phyloP scores from a whole-genome alignment of 2,797 vertebrate genomes.

The Rhinella marina region DNA sequence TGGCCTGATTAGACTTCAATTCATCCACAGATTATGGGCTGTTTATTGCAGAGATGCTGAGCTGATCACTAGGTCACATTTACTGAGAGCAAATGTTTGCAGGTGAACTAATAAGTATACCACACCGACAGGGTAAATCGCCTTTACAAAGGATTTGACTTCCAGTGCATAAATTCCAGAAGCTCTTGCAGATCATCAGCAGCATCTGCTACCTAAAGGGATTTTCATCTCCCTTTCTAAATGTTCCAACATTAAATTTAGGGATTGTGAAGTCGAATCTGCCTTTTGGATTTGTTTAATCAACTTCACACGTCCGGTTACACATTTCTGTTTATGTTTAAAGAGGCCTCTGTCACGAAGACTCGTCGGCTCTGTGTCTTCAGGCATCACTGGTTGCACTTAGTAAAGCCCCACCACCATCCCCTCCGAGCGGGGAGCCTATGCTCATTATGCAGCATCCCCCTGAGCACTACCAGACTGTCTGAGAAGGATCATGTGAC shows the following conservation, averaged over 20 bases:
- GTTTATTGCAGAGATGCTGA: slow-evolving; percentile 83
- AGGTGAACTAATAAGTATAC: slow-evolving; percentile 80
- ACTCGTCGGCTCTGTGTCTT: neutral
- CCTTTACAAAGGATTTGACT: slow-evolving; percentile 81
- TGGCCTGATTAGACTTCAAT: slow-evolving; percentile 91
- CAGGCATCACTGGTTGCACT: neutral
- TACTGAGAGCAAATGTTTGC: slow-evolving; percentile 78
- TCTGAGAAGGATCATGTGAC: neutral
- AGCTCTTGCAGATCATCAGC: slow-evolving; percentile 79
- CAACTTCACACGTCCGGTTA: slow-evolving; percentile 72
- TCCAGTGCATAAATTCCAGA: slow-evolving; percentile 79
- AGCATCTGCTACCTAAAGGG: slow-evolving; percentile 87
- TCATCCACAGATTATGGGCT: slow-evolving; percentile 87
- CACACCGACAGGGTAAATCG: slow-evolving; percentile 77
- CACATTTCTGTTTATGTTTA: slow-evolving; percentile 63
- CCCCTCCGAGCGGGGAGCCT: neutral
- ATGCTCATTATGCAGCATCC: neutral
- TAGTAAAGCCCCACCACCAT: neutral
- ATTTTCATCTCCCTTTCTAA: slow-evolving; percentile 83
- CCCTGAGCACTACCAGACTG: neutral
- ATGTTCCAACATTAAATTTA: slow-evolving; percentile 82
- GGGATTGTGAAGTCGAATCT: slow-evolving; percentile 85
- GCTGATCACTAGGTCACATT: slow-evolving; percentile 78
- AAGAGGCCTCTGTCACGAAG: neutral
- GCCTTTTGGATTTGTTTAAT: slow-evolving; percentile 80